Evolutionary conservation across 2,888 invertebrate genomes (phyloP).

Genomic region (Alentia gelatinosa): DNA sequence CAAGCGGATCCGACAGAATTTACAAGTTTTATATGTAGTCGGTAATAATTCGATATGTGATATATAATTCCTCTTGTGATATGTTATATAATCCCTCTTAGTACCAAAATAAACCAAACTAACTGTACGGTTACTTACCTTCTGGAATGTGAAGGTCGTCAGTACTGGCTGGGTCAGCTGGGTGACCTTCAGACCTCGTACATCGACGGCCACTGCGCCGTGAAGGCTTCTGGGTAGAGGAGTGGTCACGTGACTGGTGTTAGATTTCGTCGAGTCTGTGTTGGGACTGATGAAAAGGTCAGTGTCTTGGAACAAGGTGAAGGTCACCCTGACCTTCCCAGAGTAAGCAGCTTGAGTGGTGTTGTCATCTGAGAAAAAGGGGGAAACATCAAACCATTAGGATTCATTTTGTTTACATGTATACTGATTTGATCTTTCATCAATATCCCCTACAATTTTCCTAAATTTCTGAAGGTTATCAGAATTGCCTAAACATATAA

Average conservation of each 20-base stretch:
- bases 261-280: not conserved
- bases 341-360: not conserved
- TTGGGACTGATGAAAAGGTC: not conserved
- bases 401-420: not conserved
- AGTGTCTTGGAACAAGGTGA: not conserved
- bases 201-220: constrained; percentile 18
- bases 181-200: not conserved
- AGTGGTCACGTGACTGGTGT: not conserved
- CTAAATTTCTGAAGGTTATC: no score
- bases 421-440: not conserved
- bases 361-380: not conserved
- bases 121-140: not conserved
- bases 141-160: not conserved
- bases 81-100: no score
- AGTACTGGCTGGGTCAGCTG: not conserved
- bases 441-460: no score
- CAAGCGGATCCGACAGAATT: no score
- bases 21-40: no score
- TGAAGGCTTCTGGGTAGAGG: not conserved
- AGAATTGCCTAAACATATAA: no score
- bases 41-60: no score
- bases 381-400: not conserved
- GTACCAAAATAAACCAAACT: not conserved
- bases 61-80: no score
- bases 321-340: not conserved